Conservation (phyloP, 2,888 invertebrate species). For the Eilema sororculum region DNA sequence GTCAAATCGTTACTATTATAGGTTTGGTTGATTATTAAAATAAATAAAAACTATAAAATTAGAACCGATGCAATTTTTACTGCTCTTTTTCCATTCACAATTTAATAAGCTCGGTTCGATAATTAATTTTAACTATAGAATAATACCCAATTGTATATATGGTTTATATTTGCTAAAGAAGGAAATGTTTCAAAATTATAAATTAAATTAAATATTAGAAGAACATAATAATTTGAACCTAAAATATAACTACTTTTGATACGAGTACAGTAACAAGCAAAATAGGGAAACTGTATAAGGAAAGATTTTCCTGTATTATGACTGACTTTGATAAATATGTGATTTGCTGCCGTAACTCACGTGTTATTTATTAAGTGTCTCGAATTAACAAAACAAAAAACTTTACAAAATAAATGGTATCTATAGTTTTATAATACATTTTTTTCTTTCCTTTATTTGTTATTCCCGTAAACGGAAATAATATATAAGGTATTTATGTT, state of each 20-base stretch:
- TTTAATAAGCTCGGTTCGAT: too few relatives aligned
- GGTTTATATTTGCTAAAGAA: background rate
- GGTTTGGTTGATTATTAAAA: too few relatives aligned
- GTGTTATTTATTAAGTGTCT: constrained; percentile 13
- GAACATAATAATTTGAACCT: background rate
- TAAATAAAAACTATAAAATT: too few relatives aligned
- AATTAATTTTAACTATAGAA: too few relatives aligned
- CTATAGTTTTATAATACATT: too few relatives aligned
- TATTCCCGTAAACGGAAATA: background rate
- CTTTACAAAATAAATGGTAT: background rate
- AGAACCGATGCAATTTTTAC: too few relatives aligned
- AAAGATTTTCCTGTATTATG: constrained; percentile 32
- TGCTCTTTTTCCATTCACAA: too few relatives aligned
- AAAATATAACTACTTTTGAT: constrained; percentile 24
- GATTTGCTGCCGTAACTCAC: constrained; percentile 34
- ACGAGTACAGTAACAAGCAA: constrained; percentile 27
- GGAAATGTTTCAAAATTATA: background rate
- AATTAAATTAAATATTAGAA: background rate
- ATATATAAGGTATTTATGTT: too few relatives aligned
- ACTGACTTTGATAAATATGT: constrained; percentile 45
- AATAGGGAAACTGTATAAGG: constrained; percentile 49
- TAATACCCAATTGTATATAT: background rate
- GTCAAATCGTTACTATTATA: too few relatives aligned
- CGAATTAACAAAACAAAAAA: background rate
- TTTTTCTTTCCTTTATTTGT: background rate